These are phyloP conservation scores for Pristionchus arcanus DNA, from an alignment of 2,888 invertebrate species.

Conservation along the genomic window DNA sequence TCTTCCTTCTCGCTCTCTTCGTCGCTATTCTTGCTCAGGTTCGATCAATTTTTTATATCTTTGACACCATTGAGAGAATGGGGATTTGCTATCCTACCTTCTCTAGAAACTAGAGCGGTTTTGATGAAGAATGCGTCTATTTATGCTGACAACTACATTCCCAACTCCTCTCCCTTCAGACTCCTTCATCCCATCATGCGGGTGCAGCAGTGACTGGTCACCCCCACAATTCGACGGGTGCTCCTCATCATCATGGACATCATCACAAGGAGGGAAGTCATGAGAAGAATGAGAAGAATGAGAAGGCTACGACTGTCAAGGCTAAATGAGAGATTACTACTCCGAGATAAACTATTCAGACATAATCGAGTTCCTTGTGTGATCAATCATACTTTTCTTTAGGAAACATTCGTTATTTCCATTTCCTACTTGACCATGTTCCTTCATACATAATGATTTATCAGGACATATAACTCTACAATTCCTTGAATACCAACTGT, in stretches of 20 bases:
- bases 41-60: not conserved
- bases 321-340: not conserved
- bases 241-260: not conserved
- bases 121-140: too few relatives aligned
- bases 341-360: too few relatives aligned
- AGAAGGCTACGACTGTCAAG: not conserved
- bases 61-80: too few relatives aligned
- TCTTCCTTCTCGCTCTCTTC: conserved; percentile 8
- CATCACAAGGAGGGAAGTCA: conserved; percentile 10
- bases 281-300: not conserved
- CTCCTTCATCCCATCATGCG: not conserved
- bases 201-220: not conserved
- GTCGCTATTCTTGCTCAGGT: not conserved
- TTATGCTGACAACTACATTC: too few relatives aligned
- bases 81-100: too few relatives aligned
- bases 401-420: not conserved
- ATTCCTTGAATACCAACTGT: not conserved
- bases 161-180: not conserved
- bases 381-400: not conserved
- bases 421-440: not conserved
- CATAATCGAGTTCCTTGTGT: too few relatives aligned
- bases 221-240: not conserved
- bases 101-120: too few relatives aligned
- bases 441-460: not conserved
- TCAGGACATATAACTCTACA: not conserved